Conservation (phyloP, 2,797 vertebrate genomes). For the Malurus splendens region DNA sequence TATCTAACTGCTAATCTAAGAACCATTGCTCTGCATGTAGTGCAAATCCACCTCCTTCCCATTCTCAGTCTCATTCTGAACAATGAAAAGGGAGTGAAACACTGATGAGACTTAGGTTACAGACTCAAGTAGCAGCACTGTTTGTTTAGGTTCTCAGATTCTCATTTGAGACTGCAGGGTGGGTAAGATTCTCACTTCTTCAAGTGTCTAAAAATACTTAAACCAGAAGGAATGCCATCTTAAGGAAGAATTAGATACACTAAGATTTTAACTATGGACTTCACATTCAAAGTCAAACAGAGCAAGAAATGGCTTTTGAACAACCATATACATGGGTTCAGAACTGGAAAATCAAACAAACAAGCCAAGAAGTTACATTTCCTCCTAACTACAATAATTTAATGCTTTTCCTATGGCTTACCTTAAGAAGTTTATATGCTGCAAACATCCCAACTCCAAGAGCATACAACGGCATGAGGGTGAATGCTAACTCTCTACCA, state of each 20-base stretch:
- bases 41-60: neutral
- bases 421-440: slow-evolving; percentile 89
- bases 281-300: neutral
- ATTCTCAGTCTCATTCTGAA: neutral
- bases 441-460: slow-evolving; percentile 87
- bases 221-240: neutral
- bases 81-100: neutral
- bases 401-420: slow-evolving; percentile 25
- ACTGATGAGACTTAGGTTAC: neutral
- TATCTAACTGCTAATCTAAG: neutral
- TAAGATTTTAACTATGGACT: neutral
- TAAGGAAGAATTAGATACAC: neutral
- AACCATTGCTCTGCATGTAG: neutral
- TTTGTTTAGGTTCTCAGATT: neutral
- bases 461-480: slow-evolving; percentile 88
- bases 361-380: neutral
- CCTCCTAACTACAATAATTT: neutral
- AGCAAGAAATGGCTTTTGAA: neutral
- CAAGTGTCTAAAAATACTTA: accelerated
- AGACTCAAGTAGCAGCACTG: neutral
- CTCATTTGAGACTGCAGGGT: neutral
- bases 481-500: slow-evolving; percentile 87
- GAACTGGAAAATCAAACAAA: neutral
- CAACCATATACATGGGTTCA: neutral
- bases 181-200: neutral